Evolutionary conservation across 1,140 invertebrate species (phyloP).

Genomic region (Aphaenogaster ashmeadi): DNA sequence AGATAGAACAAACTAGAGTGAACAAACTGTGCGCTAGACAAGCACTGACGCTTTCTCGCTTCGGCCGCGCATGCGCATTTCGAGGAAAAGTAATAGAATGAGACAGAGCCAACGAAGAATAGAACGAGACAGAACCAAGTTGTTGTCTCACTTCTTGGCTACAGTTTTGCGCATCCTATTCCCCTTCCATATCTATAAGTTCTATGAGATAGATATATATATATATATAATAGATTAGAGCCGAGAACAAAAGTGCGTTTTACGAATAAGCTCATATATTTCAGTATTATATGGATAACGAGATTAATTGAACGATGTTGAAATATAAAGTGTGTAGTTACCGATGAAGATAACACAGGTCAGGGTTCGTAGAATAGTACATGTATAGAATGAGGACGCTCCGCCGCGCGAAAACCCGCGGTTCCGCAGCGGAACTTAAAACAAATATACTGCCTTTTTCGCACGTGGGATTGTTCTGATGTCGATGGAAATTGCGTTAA

Average conservation of each 20-base stretch:
- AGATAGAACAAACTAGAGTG: too few relatives aligned
- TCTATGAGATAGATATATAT: slow-evolving; percentile 32
- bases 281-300: slow-evolving; percentile 50
- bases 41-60: too few relatives aligned
- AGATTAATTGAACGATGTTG: slow-evolving; percentile 52
- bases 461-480: slow-evolving; percentile 42
- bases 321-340: slow-evolving; percentile 54
- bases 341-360: slow-evolving; percentile 43
- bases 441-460: slow-evolving; percentile 59
- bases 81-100: too few relatives aligned
- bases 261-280: slow-evolving; percentile 57
- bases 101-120: too few relatives aligned
- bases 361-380: slow-evolving; percentile 50
- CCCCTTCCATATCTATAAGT: too few relatives aligned
- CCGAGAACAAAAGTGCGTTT: slow-evolving; percentile 39
- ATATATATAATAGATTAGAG: slow-evolving; percentile 44
- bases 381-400: slow-evolving; percentile 15
- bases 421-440: slow-evolving; percentile 23
- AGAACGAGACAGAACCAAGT: too few relatives aligned
- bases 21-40: too few relatives aligned
- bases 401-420: not conserved
- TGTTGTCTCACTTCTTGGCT: too few relatives aligned
- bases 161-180: too few relatives aligned
- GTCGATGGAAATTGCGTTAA: slow-evolving; percentile 16
- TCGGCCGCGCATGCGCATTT: too few relatives aligned